These are phyloP conservation scores for Pseudorasbora parva DNA, from an alignment of 2,113 vertebrate species.

Conservation along the genomic window DNA sequence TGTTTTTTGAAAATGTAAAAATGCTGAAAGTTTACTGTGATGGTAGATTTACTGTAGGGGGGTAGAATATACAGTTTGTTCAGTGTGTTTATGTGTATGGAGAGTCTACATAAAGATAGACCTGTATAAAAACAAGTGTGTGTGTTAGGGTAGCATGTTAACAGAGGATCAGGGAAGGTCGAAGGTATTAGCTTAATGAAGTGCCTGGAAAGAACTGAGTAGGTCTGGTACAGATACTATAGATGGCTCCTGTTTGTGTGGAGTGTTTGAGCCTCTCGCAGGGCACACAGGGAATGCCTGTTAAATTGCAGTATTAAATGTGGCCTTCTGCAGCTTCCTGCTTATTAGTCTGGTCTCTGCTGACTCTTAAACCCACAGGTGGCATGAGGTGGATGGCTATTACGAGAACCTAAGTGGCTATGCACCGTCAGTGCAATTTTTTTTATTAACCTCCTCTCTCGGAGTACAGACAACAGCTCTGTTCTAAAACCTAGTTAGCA, in stretches of 20 bases:
- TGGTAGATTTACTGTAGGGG: too few species aligned
- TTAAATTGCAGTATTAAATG: constrained; percentile 28
- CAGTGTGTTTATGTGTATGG: too few species aligned
- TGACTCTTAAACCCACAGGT: constrained; percentile 46
- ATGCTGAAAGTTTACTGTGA: too few species aligned
- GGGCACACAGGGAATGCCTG: not conserved
- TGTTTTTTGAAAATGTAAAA: too few species aligned
- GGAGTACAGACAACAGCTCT: not conserved
- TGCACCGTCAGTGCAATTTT: constrained; percentile 24
- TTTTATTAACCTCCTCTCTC: constrained; percentile 14
- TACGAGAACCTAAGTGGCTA: constrained; percentile 16
- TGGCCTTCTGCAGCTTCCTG: constrained; percentile 15
- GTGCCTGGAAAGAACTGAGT: not conserved
- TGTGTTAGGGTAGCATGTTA: constrained; percentile 9
- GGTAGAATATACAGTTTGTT: too few species aligned
- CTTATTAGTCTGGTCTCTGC: constrained; percentile 46
- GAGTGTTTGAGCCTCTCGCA: not conserved
- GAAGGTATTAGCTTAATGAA: not conserved
- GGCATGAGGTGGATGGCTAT: constrained; percentile 13
- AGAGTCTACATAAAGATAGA: too few species aligned
- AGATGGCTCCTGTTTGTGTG: constrained; percentile 8
- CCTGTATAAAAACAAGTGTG: not conserved
- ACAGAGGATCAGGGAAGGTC: not conserved
- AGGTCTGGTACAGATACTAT: not conserved
- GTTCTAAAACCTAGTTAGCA: constrained; percentile 4